Evolutionary conservation across 2,888 invertebrate species (phyloP), one percentile per base, ranked within the genome.

Genomic region (Dryocosmus kuriphilus): DNA sequence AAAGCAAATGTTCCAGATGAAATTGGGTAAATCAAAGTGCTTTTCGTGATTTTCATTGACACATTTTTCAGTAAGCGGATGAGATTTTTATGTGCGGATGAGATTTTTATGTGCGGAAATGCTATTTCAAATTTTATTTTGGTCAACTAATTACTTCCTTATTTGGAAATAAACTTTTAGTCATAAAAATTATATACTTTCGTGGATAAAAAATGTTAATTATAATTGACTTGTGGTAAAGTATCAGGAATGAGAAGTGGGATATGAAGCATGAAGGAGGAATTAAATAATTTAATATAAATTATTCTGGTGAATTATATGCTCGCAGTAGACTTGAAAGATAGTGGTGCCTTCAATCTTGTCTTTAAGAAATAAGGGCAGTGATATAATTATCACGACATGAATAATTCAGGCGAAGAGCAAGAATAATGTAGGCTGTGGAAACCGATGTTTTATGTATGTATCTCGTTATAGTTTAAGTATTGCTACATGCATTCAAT

Each of bases 351-450:
- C 71, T 71, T 71, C 51, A 71, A 71, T 71, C 71, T 71, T 71
- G 71, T 71, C 71, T 71, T 71, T 71, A 71, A 71, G 71, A 71
- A 71, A 71, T 71, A 71, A 71, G 71, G 71, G 71, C 71, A 71
- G 51, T 71, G 71, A 71, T 71, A 71, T 71, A 71, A 71, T 71
- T 71, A 71, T 71, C 51, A 51, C 71, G 30, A 32, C 46, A 71
- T 71, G 71, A 71, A 71, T 71, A 19, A 71, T 71, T 71, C 71
- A 71, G n/a, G 30, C 9, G 24, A 71, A 51, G 71, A 71, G 46
- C 30, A 71, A 71, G 71, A 71, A 71, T 71, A 71, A 71, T 71
- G 71, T 51, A 71, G 71, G 51, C 71, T 71, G 46, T n/a, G 27
- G 71, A 71, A 71, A 51, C 27, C 67, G 27, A 71, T 71, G 71